Percentiles rank a stretch among this genome's conserved stretches.
Evolutionary conservation across 2,113 vertebrate genomes (phyloP).

Genomic region (Bostrychus sinensis): DNA sequence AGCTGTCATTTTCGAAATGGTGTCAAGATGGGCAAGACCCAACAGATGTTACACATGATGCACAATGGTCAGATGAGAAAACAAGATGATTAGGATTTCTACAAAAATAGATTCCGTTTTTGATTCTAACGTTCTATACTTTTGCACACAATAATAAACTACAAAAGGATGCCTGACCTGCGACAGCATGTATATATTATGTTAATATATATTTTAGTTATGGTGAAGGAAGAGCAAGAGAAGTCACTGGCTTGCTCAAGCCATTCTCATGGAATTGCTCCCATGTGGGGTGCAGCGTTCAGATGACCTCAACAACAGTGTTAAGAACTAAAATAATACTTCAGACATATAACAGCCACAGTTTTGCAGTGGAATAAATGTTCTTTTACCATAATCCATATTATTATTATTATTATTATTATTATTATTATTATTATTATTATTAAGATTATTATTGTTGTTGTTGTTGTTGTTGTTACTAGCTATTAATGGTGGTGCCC

Average conservation of each 20-base stretch:
- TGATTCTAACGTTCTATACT: neutral
- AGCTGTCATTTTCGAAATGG: conserved; percentile 69
- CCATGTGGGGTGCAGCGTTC: conserved; percentile 19
- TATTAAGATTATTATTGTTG: too few species aligned
- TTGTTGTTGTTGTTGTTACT: too few species aligned
- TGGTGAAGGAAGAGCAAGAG: neutral
- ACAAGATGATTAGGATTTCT: neutral
- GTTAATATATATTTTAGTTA: too few species aligned
- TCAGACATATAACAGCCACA: too few species aligned
- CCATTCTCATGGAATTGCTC: conserved; percentile 15
- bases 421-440: too few species aligned
- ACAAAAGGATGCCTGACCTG: too few species aligned
- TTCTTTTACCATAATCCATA: too few species aligned
- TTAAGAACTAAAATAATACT: too few species aligned
- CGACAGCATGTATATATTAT: too few species aligned
- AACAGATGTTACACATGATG: conserved; percentile 35
- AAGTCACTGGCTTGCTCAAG: neutral
- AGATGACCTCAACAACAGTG: too few species aligned
- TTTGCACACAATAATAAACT: neutral
- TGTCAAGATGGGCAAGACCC: conserved; percentile 54
- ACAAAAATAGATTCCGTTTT: neutral
- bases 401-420: too few species aligned
- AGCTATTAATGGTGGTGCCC: conserved; percentile 9
- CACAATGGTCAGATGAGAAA: conserved; percentile 8
- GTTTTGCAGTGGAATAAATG: too few species aligned